These are phyloP conservation scores for Sebastolobus alascanus DNA, from an alignment of 2,797 vertebrate genomes.

Conservation along the genomic window DNA sequence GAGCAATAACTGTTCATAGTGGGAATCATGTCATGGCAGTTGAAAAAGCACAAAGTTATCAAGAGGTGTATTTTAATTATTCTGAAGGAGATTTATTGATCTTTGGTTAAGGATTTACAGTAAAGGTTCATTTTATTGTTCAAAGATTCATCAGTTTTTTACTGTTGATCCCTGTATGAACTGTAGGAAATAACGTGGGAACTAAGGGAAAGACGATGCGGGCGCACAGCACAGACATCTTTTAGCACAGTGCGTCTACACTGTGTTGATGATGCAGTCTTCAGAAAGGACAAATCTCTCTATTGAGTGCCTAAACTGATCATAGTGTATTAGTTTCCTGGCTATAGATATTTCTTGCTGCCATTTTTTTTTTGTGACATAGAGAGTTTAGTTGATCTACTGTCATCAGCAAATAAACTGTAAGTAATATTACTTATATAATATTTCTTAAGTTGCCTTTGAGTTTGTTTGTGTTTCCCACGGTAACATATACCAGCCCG, in stretches of 20 bases:
- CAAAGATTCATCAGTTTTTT: neutral
- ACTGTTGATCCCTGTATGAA: neutral
- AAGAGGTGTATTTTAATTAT: constrained; percentile 24
- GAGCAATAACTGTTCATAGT: neutral
- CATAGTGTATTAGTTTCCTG: constrained; percentile 19
- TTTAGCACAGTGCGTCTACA: constrained; percentile 14
- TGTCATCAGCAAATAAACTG: constrained; percentile 13
- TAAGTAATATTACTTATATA: constrained; percentile 3
- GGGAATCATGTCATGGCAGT: neutral
- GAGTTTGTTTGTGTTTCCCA: constrained; percentile 11
- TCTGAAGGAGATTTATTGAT: constrained; percentile 31
- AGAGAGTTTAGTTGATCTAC: constrained; percentile 10
- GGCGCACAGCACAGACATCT: constrained; percentile 16
- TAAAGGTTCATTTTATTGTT: neutral
- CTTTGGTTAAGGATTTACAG: constrained; percentile 5
- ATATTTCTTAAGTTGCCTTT: constrained; percentile 28
- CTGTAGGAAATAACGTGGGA: constrained; percentile 15
- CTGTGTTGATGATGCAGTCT: constrained; percentile 16
- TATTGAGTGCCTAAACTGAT: constrained; percentile 51
- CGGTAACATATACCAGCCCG: neutral
- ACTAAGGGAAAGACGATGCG: constrained; percentile 25
- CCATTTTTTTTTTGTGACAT: neutral
- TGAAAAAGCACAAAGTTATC: constrained; percentile 50
- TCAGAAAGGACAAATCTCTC: constrained; percentile 34
- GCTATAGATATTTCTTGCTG: neutral